Evolutionary conservation across 2,888 invertebrate species (phyloP), one percentile per base, ranked within the genome.

Genomic region (Magallana nippona): DNA sequence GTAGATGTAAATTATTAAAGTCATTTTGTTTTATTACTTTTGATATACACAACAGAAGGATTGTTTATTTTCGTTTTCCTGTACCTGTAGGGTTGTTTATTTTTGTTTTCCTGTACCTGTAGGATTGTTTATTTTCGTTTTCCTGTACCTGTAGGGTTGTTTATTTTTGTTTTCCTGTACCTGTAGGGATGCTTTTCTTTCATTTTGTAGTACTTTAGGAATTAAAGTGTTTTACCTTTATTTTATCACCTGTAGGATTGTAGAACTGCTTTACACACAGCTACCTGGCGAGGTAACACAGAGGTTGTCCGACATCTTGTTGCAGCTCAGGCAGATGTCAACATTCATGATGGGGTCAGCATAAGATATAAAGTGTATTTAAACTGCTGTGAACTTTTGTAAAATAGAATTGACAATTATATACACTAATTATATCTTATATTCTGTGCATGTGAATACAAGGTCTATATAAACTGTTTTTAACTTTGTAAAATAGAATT

Each of bases 221-320:
- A 8, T 44, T 44, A 44, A 5, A 44, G 5, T 3, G 44, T 44
- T 10, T 44, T 3, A 77, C 10, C n/a, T 22, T 2, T 27, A 1
- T 10, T 78, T 55, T 19, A n/a, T 71, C 57, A 78, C 79, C 81
- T 82, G 10, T 85, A 90, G 90, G 90, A 88, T 60, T 85, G 88
- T 5, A 87, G 89, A 71, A 90, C 89, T n/a, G 83, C 89, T 22
- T 83, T 91, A 27, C 89, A 90, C 83, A 86, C 89, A 19, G 90
- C 91, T 13, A 84, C 88, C 19, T 91, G 91, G 91, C 86, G 88
- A 78, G 87, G 87, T 8, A 86, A 89, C 17, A 82, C 84, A 19
- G 86, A 89, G 1, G 87, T 90, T 32, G 88, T 87, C 0, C 63
- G 83, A 13, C n/a, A 79, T 5, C 71, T 91, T 62, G 81, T 91